These are phyloP conservation scores for Drosophila picticornis DNA, from an alignment of 2,888 invertebrate genomes.

Conservation along the genomic window DNA sequence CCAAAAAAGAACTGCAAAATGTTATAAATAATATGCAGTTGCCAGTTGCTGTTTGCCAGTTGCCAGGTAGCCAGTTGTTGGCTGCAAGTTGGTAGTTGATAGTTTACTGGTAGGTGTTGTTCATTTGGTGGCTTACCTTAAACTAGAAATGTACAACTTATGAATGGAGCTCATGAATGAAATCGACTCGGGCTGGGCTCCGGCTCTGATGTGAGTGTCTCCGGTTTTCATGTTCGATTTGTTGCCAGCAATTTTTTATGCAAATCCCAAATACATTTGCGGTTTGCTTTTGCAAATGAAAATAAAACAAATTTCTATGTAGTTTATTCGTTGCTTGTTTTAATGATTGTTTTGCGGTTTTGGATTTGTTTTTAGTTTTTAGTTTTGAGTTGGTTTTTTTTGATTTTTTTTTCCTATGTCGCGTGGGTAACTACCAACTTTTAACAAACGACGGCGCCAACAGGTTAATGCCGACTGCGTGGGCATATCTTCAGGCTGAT, in stretches of 20 bases:
- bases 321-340: constrained; percentile 50
- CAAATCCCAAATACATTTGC: constrained; percentile 66
- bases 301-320: constrained; percentile 60
- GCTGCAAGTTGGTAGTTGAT: constrained; percentile 40
- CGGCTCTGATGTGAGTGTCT: constrained; percentile 27
- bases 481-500: constrained; percentile 42
- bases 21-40: constrained; percentile 77
- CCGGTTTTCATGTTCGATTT: constrained; percentile 53
- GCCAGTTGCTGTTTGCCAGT: constrained; percentile 41
- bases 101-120: constrained; percentile 64
- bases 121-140: constrained; percentile 78
- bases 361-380: constrained; percentile 43
- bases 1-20: constrained; percentile 74
- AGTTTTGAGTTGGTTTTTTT: constrained; percentile 15
- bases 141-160: constrained; percentile 75
- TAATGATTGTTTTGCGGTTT: constrained; percentile 62
- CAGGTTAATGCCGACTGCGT: constrained; percentile 55
- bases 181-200: constrained; percentile 11
- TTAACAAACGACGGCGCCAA: constrained; percentile 52
- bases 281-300: constrained; percentile 62
- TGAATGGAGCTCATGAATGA: constrained; percentile 53
- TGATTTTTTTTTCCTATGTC: constrained; percentile 3
- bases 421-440: constrained; percentile 64
- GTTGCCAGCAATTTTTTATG: constrained; percentile 70
- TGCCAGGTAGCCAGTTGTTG: constrained; percentile 24